phyloP scores from a whole-genome alignment of 2,888 invertebrate species.

The Petrolisthes manimaculis region DNA sequence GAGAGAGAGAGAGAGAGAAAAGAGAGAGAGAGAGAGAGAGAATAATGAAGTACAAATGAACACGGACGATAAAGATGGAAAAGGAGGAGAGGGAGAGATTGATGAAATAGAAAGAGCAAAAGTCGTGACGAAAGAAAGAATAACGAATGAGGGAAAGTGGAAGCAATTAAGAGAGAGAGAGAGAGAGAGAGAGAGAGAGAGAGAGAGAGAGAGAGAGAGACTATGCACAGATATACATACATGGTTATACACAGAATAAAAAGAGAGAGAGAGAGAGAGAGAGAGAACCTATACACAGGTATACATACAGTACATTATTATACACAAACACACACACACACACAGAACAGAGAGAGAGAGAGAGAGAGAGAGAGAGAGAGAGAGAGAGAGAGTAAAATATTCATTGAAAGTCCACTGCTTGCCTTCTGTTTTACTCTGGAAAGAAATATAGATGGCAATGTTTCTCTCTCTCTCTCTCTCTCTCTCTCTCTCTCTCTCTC shows the following conservation, averaged over 20 bases:
- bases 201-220: background rate
- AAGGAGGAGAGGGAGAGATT: background rate
- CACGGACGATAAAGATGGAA: no score
- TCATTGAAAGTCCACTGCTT: background rate
- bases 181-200: background rate
- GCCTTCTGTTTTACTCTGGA: background rate
- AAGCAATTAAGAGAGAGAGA: background rate
- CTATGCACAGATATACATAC: background rate
- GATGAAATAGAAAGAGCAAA: background rate
- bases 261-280: slow-evolving; percentile 6
- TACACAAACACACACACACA: no score
- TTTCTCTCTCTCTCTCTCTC: background rate
- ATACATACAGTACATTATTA: no score
- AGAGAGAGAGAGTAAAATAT: slow-evolving; percentile 5
- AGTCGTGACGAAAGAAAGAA: background rate
- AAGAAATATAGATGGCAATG: background rate
- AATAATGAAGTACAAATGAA: background rate
- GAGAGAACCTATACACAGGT: no score
- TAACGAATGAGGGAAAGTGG: background rate
- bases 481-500: background rate
- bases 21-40: background rate
- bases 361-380: slow-evolving; percentile 33
- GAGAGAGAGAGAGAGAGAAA: slow-evolving; percentile 4
- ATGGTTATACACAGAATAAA: background rate
- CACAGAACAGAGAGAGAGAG: slow-evolving; percentile 14